Percentiles rank a stretch among this genome's conserved stretches.
Conservation (phyloP, 2,888 invertebrate species). For the Caenorhabditis uteleia region DNA sequence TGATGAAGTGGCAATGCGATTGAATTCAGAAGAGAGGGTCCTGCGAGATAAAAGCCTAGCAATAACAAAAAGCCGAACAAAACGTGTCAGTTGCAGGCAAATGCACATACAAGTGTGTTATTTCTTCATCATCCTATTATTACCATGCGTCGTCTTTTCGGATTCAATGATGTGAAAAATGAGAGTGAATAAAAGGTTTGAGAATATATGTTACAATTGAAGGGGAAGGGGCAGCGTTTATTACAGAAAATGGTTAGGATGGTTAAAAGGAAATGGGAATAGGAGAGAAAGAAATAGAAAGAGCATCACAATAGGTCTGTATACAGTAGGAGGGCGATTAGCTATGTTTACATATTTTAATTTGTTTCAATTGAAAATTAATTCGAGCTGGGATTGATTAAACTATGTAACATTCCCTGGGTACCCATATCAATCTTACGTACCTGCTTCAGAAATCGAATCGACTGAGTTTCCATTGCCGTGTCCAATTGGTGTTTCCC, state of each 20-base stretch:
- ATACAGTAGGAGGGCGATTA: conserved; percentile 17
- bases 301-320: conserved; percentile 32
- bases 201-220: too few relatives aligned
- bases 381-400: too few relatives aligned
- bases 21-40: conserved; percentile 8
- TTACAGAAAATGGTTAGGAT: not conserved
- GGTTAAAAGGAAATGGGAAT: not conserved
- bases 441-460: conserved; percentile 63
- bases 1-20: not conserved
- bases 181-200: not conserved
- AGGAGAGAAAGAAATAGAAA: conserved; percentile 1
- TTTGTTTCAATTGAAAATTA: not conserved
- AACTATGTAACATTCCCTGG: too few relatives aligned
- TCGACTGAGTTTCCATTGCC: conserved; percentile 50
- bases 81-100: conserved; percentile 38
- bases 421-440: too few relatives aligned
- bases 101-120: conserved; percentile 40
- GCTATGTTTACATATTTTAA: not conserved
- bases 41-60: conserved; percentile 16
- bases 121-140: not conserved
- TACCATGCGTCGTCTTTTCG: not conserved
- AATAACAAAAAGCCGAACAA: conserved; percentile 9
- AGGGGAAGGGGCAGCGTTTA: too few relatives aligned
- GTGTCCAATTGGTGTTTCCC: conserved; percentile 34
- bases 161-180: conserved; percentile 7